These are phyloP conservation scores for Mormoops blainvillei DNA, from an alignment of 2,113 vertebrate genomes.

Conservation along the genomic window DNA sequence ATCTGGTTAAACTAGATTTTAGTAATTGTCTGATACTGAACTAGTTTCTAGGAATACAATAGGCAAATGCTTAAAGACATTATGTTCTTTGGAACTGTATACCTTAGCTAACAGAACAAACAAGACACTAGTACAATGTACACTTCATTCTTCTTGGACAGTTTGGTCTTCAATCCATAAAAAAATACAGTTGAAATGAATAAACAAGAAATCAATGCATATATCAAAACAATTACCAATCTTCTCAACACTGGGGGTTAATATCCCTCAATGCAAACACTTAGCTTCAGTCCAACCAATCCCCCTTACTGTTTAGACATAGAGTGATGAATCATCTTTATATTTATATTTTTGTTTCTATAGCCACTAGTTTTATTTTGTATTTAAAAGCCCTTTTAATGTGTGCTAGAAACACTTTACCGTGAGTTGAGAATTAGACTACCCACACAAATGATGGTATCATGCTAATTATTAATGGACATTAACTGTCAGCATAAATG, in stretches of 20 bases:
- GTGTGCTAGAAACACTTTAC: not conserved
- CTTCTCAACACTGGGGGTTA: not conserved
- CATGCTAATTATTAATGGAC: not conserved
- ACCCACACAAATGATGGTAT: not conserved
- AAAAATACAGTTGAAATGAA: not conserved
- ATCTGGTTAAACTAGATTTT: not conserved
- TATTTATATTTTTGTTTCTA: not conserved
- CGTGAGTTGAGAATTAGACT: not conserved
- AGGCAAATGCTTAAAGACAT: not conserved
- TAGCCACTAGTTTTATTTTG: not conserved
- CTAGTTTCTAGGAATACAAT: not conserved
- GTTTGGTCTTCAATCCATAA: not conserved
- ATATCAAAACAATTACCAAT: not conserved
- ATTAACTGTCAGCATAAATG: not conserved
- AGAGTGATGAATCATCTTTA: not conserved
- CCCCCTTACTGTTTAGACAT: not conserved
- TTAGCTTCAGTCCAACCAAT: not conserved
- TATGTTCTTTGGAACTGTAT: not conserved
- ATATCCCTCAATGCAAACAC: not conserved
- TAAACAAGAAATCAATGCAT: not conserved
- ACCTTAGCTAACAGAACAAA: not conserved
- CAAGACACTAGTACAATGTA: not conserved
- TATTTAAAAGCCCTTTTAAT: not conserved
- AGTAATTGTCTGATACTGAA: not conserved
- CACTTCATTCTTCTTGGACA: not conserved